Evolutionary conservation across 2,888 invertebrate species (phyloP), one percentile per base, ranked within the genome.

Genomic region (Himalopsyche japonica): DNA sequence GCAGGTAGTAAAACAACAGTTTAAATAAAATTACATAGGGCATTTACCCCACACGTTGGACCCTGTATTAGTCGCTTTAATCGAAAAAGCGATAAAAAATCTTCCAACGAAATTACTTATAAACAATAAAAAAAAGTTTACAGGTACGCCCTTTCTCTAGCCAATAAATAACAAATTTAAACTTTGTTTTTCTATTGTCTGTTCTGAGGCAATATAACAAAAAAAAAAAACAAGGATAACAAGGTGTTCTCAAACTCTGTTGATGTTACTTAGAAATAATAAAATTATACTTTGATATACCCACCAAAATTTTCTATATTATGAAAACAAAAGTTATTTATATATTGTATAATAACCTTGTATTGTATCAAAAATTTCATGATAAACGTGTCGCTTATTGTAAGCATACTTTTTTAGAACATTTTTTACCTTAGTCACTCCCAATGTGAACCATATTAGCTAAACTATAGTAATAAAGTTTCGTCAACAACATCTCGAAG

Each of bases 81-180:
- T 86, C 86, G 82, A 80, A 32, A 76, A 82, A 81, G 34, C 79
- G 37, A 81, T 80, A 84, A 85, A 85, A 80, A 84, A 81, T 80
- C 76, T 18, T 10, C 37, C 49, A 34, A 64, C 37, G 76, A 82
- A 86, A 70, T 70, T 70, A 70, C 84, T 57, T 81, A 84, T 49
- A 43, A 47, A 82, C 20, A 70, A 24, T 6, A 70, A 70, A 64
- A 20, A 70, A 70, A 12, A 43, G 1, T 15, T 43, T 30, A 27
- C 24, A 70, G 70, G 27, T 30, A 70, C 70, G 27, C 70, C 70
- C 27, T 70, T 70, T 27, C 4, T 27, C 70, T 70, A 47, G 84
- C 82, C 24, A 82, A 86, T 86, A 86, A 86, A 86, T 86, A 84
- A 86, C 82, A 20, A n/a, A 34, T 43, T 83, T 48, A 77, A 76